Percentiles rank a stretch among this genome's conserved stretches.
Conservation (phyloP, 1,140 invertebrate species). For the Halictus rubicundus region DNA sequence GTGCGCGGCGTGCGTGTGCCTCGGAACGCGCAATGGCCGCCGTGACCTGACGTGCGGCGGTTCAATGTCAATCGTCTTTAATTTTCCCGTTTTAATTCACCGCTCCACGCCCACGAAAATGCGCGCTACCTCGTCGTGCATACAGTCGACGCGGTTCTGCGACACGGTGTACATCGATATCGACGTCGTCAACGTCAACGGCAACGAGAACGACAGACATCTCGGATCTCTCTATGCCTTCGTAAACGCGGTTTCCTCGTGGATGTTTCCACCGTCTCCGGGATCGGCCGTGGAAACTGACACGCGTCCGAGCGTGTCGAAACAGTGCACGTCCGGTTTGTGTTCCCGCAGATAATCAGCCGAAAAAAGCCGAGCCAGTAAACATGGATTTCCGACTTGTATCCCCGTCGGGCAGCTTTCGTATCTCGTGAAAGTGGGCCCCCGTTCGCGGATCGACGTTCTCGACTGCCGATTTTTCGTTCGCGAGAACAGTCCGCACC, state of each 20-base stretch:
- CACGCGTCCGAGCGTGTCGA: slow-evolving; percentile 46
- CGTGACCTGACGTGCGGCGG: slow-evolving; percentile 64
- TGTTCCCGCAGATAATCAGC: neutral
- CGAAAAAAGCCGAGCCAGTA: neutral
- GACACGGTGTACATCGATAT: slow-evolving; percentile 38
- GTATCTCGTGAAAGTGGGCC: slow-evolving; percentile 43
- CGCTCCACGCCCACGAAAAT: slow-evolving; percentile 61
- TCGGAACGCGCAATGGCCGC: slow-evolving; percentile 67
- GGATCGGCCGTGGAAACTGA: slow-evolving; percentile 33
- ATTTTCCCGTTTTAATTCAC: slow-evolving; percentile 62
- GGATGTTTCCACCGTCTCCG: slow-evolving; percentile 22
- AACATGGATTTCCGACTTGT: slow-evolving; percentile 9
- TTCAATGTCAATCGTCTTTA: slow-evolving; percentile 69
- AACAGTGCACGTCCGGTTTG: neutral
- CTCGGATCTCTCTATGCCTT: neutral
- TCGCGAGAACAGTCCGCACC: slow-evolving; percentile 14
- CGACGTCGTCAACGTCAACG: neutral
- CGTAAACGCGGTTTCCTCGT: neutral
- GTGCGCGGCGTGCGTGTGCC: slow-evolving; percentile 51
- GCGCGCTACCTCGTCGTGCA: slow-evolving; percentile 47
- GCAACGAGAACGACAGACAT: neutral
- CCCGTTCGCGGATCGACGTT: slow-evolving; percentile 11
- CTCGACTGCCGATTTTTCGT: slow-evolving; percentile 27
- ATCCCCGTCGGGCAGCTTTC: slow-evolving; percentile 16
- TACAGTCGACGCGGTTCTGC: slow-evolving; percentile 42